Evolutionary conservation across 2,797 vertebrate species (phyloP).

Genomic region (Vipera ursinii): DNA sequence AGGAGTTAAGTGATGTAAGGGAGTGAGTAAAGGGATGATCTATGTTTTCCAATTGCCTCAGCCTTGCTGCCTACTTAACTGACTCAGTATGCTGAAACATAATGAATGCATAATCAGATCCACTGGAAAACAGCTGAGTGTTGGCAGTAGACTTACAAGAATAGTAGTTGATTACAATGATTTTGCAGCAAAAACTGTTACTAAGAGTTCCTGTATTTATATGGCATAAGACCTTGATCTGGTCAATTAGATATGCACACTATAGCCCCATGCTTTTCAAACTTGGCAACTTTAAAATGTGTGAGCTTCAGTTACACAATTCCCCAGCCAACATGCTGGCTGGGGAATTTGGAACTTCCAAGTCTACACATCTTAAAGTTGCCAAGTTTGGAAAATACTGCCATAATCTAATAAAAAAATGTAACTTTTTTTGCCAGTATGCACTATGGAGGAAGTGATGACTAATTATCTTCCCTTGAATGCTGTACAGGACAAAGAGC

Average conservation of each 20-base stretch:
- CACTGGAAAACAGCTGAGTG: slow-evolving; percentile 47
- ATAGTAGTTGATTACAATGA: slow-evolving; percentile 15
- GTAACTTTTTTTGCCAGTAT: not conserved
- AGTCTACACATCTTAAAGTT: not conserved
- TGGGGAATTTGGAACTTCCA: not conserved
- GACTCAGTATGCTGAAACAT: slow-evolving; percentile 54
- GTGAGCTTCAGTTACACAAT: not conserved
- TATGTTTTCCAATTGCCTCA: slow-evolving; percentile 49
- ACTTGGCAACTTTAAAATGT: not conserved
- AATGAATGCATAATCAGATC: slow-evolving; percentile 56
- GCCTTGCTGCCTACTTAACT: slow-evolving; percentile 57
- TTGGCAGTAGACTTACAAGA: slow-evolving; percentile 35
- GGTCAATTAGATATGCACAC: not conserved
- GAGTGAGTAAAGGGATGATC: slow-evolving; percentile 62
- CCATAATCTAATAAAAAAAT: not conserved
- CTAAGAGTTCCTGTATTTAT: slow-evolving; percentile 9
- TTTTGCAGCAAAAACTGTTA: slow-evolving; percentile 37
- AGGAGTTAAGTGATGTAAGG: slow-evolving; percentile 59
- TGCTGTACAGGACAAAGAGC: not conserved
- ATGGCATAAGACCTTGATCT: not conserved
- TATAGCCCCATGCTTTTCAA: not conserved
- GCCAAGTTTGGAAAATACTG: not conserved
- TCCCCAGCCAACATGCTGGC: not conserved
- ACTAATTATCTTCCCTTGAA: not conserved
- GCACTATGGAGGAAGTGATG: not conserved